Conservation (phyloP, 2,797 vertebrate genomes). For the Sebastes steindachneri region DNA sequence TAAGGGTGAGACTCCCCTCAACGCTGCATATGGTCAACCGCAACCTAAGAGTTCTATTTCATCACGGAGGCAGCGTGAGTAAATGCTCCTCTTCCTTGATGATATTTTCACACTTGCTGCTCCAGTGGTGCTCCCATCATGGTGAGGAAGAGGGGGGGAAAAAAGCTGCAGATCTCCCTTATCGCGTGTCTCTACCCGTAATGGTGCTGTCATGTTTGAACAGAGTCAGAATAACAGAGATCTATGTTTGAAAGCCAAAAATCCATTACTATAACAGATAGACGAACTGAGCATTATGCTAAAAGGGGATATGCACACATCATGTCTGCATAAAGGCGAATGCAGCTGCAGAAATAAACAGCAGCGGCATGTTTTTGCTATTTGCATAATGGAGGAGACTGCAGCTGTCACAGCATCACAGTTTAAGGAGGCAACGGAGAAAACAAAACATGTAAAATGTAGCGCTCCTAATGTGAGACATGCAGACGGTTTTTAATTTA, state of each 20-base stretch:
- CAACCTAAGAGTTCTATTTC: slow-evolving; percentile 20
- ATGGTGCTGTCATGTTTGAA: slow-evolving; percentile 37
- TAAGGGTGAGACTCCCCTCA: not conserved
- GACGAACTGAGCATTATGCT: slow-evolving; percentile 10
- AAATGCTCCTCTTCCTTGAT: slow-evolving; percentile 1
- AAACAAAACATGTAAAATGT: slow-evolving; percentile 16
- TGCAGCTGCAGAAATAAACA: slow-evolving; percentile 25
- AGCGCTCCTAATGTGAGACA: slow-evolving; percentile 6
- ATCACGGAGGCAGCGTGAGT: slow-evolving; percentile 5
- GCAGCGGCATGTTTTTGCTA: not conserved
- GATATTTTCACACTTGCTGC: slow-evolving; percentile 12
- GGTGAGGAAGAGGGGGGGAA: not conserved
- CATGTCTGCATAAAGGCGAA: not conserved
- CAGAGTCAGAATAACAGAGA: slow-evolving; percentile 27
- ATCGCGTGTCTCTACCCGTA: slow-evolving; percentile 18
- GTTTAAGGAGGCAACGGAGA: slow-evolving; percentile 1
- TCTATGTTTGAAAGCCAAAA: slow-evolving; percentile 19
- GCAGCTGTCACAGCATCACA: slow-evolving; percentile 20
- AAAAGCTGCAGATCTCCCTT: not conserved
- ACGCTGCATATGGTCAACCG: not conserved
- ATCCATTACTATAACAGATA: slow-evolving; percentile 21
- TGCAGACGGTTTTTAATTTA: slow-evolving; percentile 2
- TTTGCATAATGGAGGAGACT: slow-evolving; percentile 49
- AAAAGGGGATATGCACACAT: slow-evolving; percentile 14
- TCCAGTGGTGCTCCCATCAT: slow-evolving; percentile 12